Conservation (phyloP, 2,797 vertebrate genomes). For the Glossophaga mutica region DNA sequence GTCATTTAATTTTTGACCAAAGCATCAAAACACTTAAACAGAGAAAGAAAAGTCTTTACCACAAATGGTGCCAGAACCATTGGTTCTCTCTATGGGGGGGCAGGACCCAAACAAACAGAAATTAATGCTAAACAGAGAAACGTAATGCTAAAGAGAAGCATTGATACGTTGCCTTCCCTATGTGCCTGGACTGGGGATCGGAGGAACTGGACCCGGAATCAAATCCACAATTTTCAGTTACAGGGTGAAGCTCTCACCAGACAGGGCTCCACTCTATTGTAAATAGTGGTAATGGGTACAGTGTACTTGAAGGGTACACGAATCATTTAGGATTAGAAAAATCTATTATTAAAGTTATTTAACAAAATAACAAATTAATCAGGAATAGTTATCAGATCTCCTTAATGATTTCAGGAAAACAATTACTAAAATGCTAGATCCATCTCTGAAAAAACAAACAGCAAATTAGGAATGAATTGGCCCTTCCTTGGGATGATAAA, state of each 20-base stretch:
- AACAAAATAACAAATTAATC: background rate
- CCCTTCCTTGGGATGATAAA: background rate
- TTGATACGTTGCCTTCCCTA: no score
- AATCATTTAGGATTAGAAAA: conserved; percentile 28
- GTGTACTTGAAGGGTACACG: background rate
- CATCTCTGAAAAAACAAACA: background rate
- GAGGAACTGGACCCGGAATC: no score
- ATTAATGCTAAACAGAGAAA: background rate
- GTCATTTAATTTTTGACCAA: background rate
- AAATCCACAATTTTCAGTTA: no score
- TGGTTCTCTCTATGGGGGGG: background rate
- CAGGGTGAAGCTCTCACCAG: no score
- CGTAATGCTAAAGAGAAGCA: no score
- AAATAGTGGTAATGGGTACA: background rate
- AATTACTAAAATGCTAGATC: conserved; percentile 31
- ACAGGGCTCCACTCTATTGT: background rate
- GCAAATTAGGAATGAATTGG: background rate
- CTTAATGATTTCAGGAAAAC: conserved; percentile 44
- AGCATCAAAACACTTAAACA: background rate
- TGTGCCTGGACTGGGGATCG: no score
- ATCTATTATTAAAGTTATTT: background rate
- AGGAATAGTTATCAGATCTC: background rate
- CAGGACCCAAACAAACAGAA: background rate
- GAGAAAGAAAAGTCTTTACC: background rate
- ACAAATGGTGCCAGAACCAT: background rate